phyloP scores from a whole-genome alignment of 92 coral and sea anemone genomes.

The Blastomussa wellsi region DNA sequence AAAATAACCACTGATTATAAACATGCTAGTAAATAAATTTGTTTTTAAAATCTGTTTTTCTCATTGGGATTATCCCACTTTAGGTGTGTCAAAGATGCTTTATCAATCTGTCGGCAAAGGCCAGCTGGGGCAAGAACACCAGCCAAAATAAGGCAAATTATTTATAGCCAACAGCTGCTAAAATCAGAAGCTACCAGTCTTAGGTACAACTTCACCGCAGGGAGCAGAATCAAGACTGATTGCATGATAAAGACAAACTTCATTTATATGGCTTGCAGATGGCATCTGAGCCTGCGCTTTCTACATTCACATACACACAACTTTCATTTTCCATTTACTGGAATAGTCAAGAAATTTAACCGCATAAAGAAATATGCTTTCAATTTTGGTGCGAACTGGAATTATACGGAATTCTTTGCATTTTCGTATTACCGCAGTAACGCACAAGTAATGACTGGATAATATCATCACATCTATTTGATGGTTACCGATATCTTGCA shows the following conservation, averaged over 20 bases:
- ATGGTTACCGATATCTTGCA: neutral
- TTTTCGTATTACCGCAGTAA: constrained; percentile 3
- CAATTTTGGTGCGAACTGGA: neutral
- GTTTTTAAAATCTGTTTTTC: neutral
- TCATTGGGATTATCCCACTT: neutral
- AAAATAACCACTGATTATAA: neutral
- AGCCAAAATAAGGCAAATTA: neutral
- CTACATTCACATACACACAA: neutral
- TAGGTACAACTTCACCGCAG: constrained; percentile 7
- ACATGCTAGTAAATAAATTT: neutral
- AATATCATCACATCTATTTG: constrained; percentile 23
- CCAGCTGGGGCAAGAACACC: neutral
- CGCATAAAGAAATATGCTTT: neutral
- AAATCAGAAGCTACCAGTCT: neutral
- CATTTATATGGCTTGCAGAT: constrained; percentile 24
- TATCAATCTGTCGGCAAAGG: neutral
- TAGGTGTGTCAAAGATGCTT: no score
- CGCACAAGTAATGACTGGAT: neutral
- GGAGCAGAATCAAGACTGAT: neutral
- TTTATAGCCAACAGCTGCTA: neutral
- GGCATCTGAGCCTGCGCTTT: neutral
- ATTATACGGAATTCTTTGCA: neutral
- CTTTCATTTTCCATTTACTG: neutral
- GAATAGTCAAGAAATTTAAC: neutral
- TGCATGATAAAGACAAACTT: neutral